phyloP scores from a whole-genome alignment of 2,113 vertebrate species.

The Narcine bancroftii region DNA sequence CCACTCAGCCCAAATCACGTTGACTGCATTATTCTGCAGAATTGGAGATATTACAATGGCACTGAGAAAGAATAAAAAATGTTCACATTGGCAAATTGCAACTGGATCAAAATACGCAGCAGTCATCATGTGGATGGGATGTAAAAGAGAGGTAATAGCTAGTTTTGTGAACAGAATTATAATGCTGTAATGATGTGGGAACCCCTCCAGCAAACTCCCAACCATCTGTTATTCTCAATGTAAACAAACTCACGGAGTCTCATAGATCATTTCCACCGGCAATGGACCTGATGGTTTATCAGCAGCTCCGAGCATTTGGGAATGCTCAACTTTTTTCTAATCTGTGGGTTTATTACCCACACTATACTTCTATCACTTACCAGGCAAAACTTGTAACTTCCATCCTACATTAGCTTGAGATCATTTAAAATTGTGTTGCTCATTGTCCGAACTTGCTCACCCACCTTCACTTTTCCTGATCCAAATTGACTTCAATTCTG shows the following conservation, averaged over 20 bases:
- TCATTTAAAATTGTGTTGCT: not conserved
- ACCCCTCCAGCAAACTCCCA: not conserved
- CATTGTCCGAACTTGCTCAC: not conserved
- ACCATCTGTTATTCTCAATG: slow-evolving; percentile 1
- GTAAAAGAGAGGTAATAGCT: not conserved
- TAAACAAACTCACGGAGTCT: not conserved
- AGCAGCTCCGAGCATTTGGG: not conserved
- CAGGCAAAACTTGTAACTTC: not conserved
- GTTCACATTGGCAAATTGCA: not conserved
- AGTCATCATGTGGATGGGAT: no score
- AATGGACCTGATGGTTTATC: not conserved
- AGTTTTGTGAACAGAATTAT: not conserved
- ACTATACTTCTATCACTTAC: not conserved
- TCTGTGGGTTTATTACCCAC: not conserved
- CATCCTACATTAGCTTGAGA: not conserved
- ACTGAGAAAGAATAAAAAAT: not conserved
- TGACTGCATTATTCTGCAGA: not conserved
- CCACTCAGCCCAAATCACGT: not conserved
- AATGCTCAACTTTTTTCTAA: not conserved
- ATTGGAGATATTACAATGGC: not conserved
- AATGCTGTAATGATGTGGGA: not conserved
- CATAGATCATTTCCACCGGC: not conserved
- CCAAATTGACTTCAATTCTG: not conserved
- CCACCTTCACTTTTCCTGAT: not conserved
- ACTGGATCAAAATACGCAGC: not conserved